These are phyloP conservation scores for Centruroides vittatus DNA, from an alignment of 1,140 invertebrate species.

Conservation along the genomic window DNA sequence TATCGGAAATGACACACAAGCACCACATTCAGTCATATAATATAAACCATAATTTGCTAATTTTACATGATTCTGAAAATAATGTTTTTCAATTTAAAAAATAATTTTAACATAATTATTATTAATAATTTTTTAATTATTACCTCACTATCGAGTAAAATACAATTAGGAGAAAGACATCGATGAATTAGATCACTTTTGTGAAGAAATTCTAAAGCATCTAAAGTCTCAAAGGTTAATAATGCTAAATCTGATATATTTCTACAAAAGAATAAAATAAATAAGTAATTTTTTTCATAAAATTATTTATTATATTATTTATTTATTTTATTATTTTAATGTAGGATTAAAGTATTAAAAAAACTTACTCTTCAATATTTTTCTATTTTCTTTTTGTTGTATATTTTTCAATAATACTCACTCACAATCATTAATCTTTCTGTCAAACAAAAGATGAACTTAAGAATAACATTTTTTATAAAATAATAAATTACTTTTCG, in stretches of 20 bases:
- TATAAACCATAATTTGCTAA: conserved; percentile 85
- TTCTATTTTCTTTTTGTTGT: background rate
- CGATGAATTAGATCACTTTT: conserved; percentile 55
- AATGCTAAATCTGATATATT: conserved; percentile 37
- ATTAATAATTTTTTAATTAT: conserved; percentile 4
- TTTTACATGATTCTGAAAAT: conserved; percentile 45
- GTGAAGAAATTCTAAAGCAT: conserved; percentile 59
- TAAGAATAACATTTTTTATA: no score
- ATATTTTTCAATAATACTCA: conserved; percentile 52
- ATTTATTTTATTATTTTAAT: background rate
- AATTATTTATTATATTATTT: background rate
- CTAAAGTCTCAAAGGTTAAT: conserved; percentile 51
- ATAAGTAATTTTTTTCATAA: background rate
- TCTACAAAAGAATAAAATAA: background rate
- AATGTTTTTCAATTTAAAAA: no score
- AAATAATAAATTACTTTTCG: no score
- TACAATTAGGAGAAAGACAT: conserved; percentile 66
- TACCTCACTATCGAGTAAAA: conserved; percentile 53
- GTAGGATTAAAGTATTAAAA: background rate
- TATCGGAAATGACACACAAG: conserved; percentile 78
- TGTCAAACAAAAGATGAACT: conserved; percentile 33
- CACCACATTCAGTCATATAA: conserved; percentile 73
- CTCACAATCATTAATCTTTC: conserved; percentile 79
- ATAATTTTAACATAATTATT: no score
- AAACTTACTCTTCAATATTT: conserved; percentile 2